Evolutionary conservation across 2,113 vertebrate genomes (phyloP).

Genomic region (Opisthocomus hoazin): DNA sequence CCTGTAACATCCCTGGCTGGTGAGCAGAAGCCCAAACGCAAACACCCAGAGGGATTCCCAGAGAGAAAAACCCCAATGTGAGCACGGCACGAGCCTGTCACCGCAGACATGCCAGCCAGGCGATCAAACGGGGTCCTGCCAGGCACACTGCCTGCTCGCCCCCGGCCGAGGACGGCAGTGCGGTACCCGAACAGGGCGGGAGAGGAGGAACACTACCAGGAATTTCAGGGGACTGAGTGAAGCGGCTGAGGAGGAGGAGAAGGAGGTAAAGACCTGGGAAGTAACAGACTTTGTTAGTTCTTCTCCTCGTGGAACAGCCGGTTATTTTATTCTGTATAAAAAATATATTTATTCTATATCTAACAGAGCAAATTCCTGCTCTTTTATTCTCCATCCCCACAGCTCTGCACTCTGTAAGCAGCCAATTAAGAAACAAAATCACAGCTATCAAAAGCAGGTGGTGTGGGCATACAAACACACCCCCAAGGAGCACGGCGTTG

Average conservation of each 20-base stretch:
- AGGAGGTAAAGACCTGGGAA: background rate
- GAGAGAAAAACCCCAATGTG: rapidly evolving
- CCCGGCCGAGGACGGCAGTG: rapidly evolving
- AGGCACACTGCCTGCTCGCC: rapidly evolving
- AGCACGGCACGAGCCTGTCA: rapidly evolving
- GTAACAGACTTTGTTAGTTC: background rate
- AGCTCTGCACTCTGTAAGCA: background rate
- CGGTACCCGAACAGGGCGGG: rapidly evolving
- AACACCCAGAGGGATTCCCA: background rate
- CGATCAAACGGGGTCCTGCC: rapidly evolving
- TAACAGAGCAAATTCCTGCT: background rate
- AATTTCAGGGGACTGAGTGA: background rate
- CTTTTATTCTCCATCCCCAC: background rate
- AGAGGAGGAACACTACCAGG: background rate
- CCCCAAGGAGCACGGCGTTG: rapidly evolving
- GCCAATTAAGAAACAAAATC: background rate
- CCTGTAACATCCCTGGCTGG: background rate
- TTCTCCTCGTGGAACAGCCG: background rate
- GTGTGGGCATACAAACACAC: background rate
- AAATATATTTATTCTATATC: background rate
- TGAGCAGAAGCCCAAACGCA: background rate
- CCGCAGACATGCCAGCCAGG: rapidly evolving
- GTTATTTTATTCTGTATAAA: background rate
- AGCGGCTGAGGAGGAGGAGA: background rate
- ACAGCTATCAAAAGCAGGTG: background rate